A percentile compares a stretch with the other conserved stretches of the same genome.
phyloP scores from a whole-genome alignment of 2,888 invertebrate genomes.

The Nemotelus pantherinus region DNA sequence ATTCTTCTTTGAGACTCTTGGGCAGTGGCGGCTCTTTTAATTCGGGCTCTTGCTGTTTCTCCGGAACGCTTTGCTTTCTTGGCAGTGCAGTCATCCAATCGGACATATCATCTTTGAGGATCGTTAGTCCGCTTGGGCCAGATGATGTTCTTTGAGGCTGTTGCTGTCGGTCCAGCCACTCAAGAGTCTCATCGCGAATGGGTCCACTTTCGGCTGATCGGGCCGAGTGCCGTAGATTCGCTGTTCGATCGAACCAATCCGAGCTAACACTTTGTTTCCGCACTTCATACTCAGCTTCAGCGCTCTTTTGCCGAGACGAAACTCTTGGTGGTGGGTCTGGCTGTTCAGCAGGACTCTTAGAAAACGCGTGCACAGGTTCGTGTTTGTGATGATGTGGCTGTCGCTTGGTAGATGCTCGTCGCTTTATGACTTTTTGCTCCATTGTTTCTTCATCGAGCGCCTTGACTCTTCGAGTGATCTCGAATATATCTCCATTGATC shows the following conservation, averaged over 20 bases:
- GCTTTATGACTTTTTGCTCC: constrained; percentile 61
- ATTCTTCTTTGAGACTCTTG: constrained; percentile 58
- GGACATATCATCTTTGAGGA: constrained; percentile 63
- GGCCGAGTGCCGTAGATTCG: constrained; percentile 64
- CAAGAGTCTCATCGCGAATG: constrained; percentile 62
- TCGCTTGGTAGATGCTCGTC: constrained; percentile 59
- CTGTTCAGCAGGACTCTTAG: constrained; percentile 28
- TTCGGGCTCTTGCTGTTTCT: constrained; percentile 47
- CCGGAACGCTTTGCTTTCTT: constrained; percentile 58
- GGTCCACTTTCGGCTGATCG: constrained; percentile 64
- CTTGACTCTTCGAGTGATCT: constrained; percentile 62
- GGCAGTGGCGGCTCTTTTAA: background rate
- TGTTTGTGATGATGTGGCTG: constrained; percentile 52
- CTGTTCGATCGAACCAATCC: constrained; percentile 64
- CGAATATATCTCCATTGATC: constrained; percentile 64
- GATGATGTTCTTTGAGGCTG: constrained; percentile 63
- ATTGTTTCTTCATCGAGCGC: constrained; percentile 63
- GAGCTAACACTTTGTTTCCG: constrained; percentile 53
- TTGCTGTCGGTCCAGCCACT: constrained; percentile 61
- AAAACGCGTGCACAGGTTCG: constrained; percentile 51
- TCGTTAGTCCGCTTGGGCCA: constrained; percentile 64
- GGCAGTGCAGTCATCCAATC: constrained; percentile 64
- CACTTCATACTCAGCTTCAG: constrained; percentile 54
- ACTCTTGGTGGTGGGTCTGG: constrained; percentile 54
- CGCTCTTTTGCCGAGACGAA: constrained; percentile 53